These are phyloP conservation scores for Gymnarchus niloticus DNA, from an alignment of 2,113 vertebrate species.

Conservation along the genomic window DNA sequence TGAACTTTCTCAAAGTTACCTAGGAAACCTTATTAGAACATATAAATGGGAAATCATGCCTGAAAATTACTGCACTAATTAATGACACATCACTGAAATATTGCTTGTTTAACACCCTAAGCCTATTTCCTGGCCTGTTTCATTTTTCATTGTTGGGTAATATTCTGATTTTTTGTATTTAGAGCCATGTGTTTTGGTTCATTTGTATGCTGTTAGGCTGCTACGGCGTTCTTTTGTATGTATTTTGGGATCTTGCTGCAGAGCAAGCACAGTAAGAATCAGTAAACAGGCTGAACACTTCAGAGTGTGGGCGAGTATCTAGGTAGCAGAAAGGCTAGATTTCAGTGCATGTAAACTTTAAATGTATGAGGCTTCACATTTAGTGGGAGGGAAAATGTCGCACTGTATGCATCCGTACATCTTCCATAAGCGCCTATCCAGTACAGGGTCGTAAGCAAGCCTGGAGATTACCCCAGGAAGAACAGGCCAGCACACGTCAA, in stretches of 20 bases:
- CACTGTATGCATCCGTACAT: background rate
- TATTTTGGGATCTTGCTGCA: slow-evolving; percentile 11
- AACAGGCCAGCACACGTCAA: background rate
- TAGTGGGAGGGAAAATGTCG: background rate
- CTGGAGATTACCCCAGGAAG: background rate
- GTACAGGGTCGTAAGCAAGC: background rate
- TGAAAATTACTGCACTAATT: background rate
- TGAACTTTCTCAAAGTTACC: background rate
- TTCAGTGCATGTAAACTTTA: background rate
- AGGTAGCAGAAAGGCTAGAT: background rate
- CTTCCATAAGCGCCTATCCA: background rate
- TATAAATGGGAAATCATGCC: background rate
- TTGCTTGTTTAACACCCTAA: background rate
- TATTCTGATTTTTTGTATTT: background rate
- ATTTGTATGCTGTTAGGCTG: background rate
- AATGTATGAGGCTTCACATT: background rate
- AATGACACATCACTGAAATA: background rate
- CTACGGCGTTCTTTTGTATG: background rate
- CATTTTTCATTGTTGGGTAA: background rate
- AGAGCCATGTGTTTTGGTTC: background rate
- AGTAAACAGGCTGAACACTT: slow-evolving; percentile 10
- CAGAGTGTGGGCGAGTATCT: slow-evolving; percentile 10
- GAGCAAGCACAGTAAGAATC: background rate
- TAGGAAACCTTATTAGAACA: background rate
- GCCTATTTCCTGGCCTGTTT: background rate